phyloP scores from a whole-genome alignment of 2,797 vertebrate species.

The Sciurus vulgaris region DNA sequence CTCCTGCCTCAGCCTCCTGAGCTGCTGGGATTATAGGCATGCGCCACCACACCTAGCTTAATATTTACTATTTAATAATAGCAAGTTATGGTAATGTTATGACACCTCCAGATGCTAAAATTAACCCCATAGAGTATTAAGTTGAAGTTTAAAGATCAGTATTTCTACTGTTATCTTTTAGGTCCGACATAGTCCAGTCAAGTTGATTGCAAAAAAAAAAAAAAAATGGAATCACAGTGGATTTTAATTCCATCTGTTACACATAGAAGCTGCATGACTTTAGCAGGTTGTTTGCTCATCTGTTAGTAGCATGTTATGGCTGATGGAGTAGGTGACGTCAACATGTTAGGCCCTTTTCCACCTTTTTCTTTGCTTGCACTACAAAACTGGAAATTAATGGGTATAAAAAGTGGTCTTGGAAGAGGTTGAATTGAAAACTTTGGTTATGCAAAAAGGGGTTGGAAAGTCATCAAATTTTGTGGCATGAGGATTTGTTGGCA shows the following conservation, averaged over 20 bases:
- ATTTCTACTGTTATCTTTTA: background rate
- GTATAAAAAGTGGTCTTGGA: background rate
- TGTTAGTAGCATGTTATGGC: background rate
- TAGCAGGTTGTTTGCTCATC: background rate
- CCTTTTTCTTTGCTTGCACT: background rate
- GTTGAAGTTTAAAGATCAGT: background rate
- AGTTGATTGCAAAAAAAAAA: background rate
- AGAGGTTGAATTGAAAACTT: background rate
- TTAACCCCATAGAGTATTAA: background rate
- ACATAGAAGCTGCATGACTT: background rate
- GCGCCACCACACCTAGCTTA: too few species aligned
- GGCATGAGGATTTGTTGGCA: background rate
- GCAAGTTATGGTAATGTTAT: background rate
- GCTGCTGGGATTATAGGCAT: too few species aligned
- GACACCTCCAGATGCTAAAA: slow-evolving; percentile 15
- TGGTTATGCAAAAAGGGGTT: background rate
- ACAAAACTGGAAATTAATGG: background rate
- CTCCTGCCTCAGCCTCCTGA: too few species aligned
- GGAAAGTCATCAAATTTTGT: background rate
- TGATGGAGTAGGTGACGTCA: background rate
- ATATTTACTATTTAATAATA: background rate
- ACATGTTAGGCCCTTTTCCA: background rate
- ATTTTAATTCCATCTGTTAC: background rate
- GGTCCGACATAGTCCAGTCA: background rate
- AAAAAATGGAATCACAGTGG: too few species aligned